Evolutionary conservation across 2,797 vertebrate species (phyloP).

Genomic region (Halcyon leucocephala): DNA sequence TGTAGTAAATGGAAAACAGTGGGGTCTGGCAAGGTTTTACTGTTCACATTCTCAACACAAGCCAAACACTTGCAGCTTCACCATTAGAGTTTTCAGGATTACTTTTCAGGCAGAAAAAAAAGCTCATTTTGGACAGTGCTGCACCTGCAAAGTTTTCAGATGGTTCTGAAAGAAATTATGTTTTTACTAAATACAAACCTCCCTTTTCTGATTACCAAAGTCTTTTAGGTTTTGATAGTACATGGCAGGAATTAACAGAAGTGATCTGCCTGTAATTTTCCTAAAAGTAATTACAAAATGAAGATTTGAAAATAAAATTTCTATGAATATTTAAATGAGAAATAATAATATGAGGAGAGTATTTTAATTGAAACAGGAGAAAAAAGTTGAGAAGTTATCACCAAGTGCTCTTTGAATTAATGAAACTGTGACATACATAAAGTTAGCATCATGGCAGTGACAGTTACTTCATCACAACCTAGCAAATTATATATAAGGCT

Average conservation of each 20-base stretch:
- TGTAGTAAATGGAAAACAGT: not conserved
- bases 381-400: not conserved
- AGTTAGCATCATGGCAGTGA: not conserved
- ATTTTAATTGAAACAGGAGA: not conserved
- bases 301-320: not conserved
- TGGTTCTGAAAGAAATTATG: not conserved
- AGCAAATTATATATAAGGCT: not conserved
- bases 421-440: not conserved
- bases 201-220: not conserved
- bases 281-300: not conserved
- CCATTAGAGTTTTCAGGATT: rapidly evolving
- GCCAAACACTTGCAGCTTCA: not conserved
- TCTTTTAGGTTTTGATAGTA: not conserved
- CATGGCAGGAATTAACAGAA: not conserved
- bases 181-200: not conserved
- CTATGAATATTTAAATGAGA: not conserved
- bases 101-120: not conserved
- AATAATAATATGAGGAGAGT: not conserved
- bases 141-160: not conserved
- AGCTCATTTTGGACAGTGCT: no score
- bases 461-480: not conserved
- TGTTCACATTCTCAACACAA: not conserved
- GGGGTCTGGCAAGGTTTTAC: not conserved
- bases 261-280: not conserved
- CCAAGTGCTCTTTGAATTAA: not conserved